A percentile compares a stretch with the other conserved stretches of the same genome.
Conservation (phyloP, 92 coral and sea anemone species). For the Heteractis magnifica region DNA sequence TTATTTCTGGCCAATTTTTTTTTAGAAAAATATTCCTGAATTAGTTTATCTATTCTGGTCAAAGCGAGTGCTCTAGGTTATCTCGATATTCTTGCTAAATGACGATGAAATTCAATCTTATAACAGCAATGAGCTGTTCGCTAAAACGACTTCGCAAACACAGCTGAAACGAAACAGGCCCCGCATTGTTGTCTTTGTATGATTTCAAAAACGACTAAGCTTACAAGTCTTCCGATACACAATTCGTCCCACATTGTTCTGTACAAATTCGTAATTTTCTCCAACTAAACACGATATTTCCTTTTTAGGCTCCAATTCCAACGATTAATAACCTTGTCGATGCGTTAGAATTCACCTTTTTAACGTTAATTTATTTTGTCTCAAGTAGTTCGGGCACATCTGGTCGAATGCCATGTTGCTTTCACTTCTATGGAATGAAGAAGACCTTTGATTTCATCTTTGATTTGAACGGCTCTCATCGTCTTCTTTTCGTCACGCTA, state of each 20-base stretch:
- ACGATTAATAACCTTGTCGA: not conserved
- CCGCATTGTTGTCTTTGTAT: not conserved
- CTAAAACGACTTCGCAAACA: not conserved
- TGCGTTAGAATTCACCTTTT: slow-evolving; percentile 1
- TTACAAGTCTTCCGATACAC: not conserved
- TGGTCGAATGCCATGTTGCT: slow-evolving; percentile 9
- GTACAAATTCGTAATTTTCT: not conserved
- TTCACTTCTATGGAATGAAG: slow-evolving; percentile 5
- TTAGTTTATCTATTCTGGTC: not conserved
- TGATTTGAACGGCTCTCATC: not conserved
- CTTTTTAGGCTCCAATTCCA: not conserved
- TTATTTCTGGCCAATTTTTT: not conserved
- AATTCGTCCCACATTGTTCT: not conserved
- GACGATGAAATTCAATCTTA: not conserved
- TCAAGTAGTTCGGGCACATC: not conserved
- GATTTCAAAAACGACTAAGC: no score
- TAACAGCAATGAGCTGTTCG: not conserved
- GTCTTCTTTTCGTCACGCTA: slow-evolving; percentile 59
- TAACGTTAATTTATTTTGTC: not conserved
- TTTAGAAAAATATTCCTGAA: not conserved
- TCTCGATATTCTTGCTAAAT: not conserved
- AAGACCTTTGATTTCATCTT: not conserved
- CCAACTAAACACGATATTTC: not conserved
- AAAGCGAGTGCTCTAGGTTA: not conserved
- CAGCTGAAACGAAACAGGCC: not conserved